These are phyloP conservation scores for Platycheirus rosarum DNA, from an alignment of 2,888 invertebrate genomes.

Conservation along the genomic window DNA sequence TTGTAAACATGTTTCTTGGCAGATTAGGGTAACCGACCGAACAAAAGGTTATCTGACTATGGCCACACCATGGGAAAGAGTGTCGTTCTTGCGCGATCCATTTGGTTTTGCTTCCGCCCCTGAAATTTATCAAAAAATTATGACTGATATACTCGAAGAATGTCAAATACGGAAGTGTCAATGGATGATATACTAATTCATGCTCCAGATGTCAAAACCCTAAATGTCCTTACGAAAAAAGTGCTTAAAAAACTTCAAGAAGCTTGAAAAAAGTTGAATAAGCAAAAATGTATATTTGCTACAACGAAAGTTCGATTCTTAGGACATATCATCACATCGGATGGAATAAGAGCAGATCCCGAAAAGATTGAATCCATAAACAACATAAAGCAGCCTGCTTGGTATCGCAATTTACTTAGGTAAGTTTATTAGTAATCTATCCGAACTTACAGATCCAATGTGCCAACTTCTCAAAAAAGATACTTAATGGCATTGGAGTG, in stretches of 20 bases:
- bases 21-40: conserved; percentile 64
- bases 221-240: conserved; percentile 14
- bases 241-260: conserved; percentile 13
- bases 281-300: conserved; percentile 26
- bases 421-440: conserved; percentile 47
- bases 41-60: conserved; percentile 68
- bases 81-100: conserved; percentile 41
- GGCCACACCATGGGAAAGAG: conserved; percentile 56
- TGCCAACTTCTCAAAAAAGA: conserved; percentile 45
- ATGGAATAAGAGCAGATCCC: conserved; percentile 35
- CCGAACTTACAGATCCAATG: too few relatives aligned
- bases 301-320: conserved; percentile 20
- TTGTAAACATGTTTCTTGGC: conserved; percentile 63
- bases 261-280: conserved; percentile 25
- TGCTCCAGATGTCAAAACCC: conserved; percentile 8
- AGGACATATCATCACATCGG: conserved; percentile 42
- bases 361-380: conserved; percentile 27
- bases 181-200: conserved; percentile 73
- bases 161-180: conserved; percentile 66
- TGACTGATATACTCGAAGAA: conserved; percentile 58
- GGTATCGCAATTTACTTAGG: conserved; percentile 44
- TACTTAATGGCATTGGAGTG: conserved; percentile 27
- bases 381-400: conserved; percentile 30
- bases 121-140: conserved; percentile 76
- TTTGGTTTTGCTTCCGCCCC: conserved; percentile 46